A percentile compares a stretch with the other conserved stretches of the same genome.
These are phyloP conservation scores for Phrynosoma blainvillii DNA, from an alignment of 2,113 vertebrate genomes.

Conservation along the genomic window DNA sequence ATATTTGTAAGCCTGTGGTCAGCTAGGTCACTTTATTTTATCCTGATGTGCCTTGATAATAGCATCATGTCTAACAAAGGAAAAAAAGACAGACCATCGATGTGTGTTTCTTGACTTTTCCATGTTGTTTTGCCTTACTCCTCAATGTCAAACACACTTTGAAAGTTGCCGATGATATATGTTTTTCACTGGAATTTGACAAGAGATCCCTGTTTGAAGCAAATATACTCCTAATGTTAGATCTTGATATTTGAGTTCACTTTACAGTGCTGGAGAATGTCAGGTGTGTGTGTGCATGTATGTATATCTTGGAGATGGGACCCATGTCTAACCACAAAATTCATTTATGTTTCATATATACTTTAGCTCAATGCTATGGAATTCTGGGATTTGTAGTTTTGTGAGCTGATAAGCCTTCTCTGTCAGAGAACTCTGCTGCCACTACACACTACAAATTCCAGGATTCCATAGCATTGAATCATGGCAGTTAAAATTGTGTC, in stretches of 20 bases:
- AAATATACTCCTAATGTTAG: slow-evolving; percentile 90
- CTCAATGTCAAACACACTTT: slow-evolving; percentile 87
- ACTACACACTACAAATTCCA: no score
- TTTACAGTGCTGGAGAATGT: slow-evolving; percentile 75
- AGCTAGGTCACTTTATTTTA: slow-evolving; percentile 86
- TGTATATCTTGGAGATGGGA: no score
- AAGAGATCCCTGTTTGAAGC: slow-evolving; percentile 88
- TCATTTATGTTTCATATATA: no score
- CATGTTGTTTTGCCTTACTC: slow-evolving; percentile 78
- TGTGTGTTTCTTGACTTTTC: slow-evolving; percentile 74
- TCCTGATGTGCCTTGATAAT: slow-evolving; percentile 86
- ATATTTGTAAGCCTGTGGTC: slow-evolving; percentile 83
- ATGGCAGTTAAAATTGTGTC: no score
- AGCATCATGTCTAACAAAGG: slow-evolving; percentile 80
- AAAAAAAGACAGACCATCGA: slow-evolving; percentile 78
- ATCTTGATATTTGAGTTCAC: slow-evolving; percentile 83
- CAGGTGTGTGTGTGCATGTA: slow-evolving; percentile 47
- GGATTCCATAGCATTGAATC: no score
- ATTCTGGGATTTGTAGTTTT: no score
- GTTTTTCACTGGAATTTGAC: slow-evolving; percentile 81
- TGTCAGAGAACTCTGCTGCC: no score
- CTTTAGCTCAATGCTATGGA: no score
- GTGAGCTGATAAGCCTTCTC: no score
- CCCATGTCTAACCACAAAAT: no score
- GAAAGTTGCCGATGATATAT: slow-evolving; percentile 86